Conservation (phyloP, 2,113 vertebrate genomes). For the Xenus cinereus region DNA sequence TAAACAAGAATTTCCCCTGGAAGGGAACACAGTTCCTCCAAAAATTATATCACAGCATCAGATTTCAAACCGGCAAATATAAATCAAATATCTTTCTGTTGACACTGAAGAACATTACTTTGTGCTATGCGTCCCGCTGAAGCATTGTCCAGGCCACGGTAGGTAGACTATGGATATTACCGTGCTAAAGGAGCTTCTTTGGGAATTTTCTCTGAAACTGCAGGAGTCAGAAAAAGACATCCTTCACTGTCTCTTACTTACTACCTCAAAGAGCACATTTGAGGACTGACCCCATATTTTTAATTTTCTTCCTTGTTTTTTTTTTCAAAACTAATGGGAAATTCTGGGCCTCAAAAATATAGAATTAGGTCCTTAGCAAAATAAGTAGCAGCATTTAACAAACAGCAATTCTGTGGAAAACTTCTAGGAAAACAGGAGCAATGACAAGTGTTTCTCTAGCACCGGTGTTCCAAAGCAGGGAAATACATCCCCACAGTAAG, state of each 20-base stretch:
- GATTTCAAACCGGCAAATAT: not conserved
- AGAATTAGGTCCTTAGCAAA: not conserved
- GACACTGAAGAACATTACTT: not conserved
- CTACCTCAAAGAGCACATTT: not conserved
- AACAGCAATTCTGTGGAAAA: conserved; percentile 4
- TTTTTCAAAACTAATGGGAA: not conserved
- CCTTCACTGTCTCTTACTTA: not conserved
- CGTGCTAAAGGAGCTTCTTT: not conserved
- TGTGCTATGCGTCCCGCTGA: not conserved
- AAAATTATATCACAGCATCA: conserved; percentile 32
- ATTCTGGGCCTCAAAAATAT: not conserved
- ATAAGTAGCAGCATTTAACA: not conserved
- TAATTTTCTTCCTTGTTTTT: not conserved
- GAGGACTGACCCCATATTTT: not conserved
- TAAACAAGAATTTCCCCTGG: not conserved
- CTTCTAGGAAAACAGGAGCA: conserved; percentile 17
- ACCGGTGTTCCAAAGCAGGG: not conserved
- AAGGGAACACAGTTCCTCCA: conserved; percentile 41
- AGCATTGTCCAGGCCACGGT: not conserved
- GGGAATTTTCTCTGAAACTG: not conserved
- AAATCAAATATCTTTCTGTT: conserved; percentile 20
- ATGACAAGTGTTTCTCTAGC: not conserved
- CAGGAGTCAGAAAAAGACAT: not conserved
- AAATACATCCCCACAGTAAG: not conserved
- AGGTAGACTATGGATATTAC: not conserved